These are phyloP conservation scores for Parauchenoglanis ngamensis DNA, from an alignment of 2,797 vertebrate species.

Conservation along the genomic window DNA sequence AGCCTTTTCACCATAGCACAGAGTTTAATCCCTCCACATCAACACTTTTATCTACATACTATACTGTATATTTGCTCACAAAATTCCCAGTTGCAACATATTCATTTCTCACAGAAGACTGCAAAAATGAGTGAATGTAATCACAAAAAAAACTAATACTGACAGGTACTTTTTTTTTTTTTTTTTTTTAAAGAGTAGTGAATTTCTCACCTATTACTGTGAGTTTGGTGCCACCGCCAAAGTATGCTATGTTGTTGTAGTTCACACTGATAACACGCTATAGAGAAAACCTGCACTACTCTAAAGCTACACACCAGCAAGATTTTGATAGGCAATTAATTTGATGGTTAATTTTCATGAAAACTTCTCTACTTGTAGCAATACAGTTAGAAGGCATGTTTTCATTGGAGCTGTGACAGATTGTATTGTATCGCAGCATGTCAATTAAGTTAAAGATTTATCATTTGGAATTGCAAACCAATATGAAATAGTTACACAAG, in stretches of 20 bases:
- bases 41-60: neutral
- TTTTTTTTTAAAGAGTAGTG: neutral
- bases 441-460: neutral
- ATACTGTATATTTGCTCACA: neutral
- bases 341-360: neutral
- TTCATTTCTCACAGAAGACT: neutral
- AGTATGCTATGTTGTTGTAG: slow-evolving; percentile 55
- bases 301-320: neutral
- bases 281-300: slow-evolving; percentile 53
- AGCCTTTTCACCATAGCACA: neutral
- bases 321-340: neutral
- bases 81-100: neutral
- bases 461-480: neutral
- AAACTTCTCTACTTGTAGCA: neutral
- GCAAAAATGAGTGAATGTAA: neutral
- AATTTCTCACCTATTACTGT: slow-evolving; percentile 66
- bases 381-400: neutral
- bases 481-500: neutral
- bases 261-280: slow-evolving; percentile 56
- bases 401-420: neutral
- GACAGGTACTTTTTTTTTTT: neutral
- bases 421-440: neutral
- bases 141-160: neutral
- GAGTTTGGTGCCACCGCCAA: slow-evolving; percentile 69
- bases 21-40: neutral